Evolutionary conservation across 1,140 invertebrate species (phyloP), one percentile per base, ranked within the genome.

Genomic region (Halyomorpha halys): DNA sequence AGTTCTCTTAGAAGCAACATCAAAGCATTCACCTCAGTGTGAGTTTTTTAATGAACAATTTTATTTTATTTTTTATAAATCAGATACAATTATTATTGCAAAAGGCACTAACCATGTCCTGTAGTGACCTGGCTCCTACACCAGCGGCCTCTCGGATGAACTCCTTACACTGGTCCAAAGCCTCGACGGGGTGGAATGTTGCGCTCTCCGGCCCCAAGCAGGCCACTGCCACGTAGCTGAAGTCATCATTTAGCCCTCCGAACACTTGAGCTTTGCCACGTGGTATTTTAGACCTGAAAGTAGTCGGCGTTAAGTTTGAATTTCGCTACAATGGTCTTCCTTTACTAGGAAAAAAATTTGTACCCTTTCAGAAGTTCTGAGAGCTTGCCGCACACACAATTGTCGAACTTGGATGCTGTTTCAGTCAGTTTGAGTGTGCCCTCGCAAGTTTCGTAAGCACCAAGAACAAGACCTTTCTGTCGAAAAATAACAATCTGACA

Each of bases 61-160:
- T n/a, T n/a, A n/a, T n/a, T n/a, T n/a, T n/a, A n/a, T n/a, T n/a
- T n/a, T n/a, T n/a, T n/a, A n/a, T n/a, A n/a, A n/a, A n/a, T n/a
- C n/a, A n/a, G n/a, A n/a, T n/a, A n/a, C n/a, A n/a, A n/a, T n/a
- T n/a, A n/a, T n/a, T n/a, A n/a, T n/a, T n/a, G n/a, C n/a, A n/a
- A 30, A 30, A 30, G 3, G 8, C 8, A 30, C 27, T 30, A 8
- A 65, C 65, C 70, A 65, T 59, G 72, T 77, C 73, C 64, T 80
- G 73, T 59, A 87, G 70, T n/a, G 77, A 27, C 19, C 63, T 70
- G 3, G 75, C 73, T 67, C 71, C 69, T 76, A 77, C 70, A 66
- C 76, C 76, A 1, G 79, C 74, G 47, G 77, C 79, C 19, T 69
- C 63, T 61, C 79, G 66, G 14, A 79, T 69, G 67, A 75, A 76